Evolutionary conservation across 1,140 invertebrate genomes (phyloP), one percentile per base, ranked within the genome.

Genomic region (Philotrypesis tridentata): DNA sequence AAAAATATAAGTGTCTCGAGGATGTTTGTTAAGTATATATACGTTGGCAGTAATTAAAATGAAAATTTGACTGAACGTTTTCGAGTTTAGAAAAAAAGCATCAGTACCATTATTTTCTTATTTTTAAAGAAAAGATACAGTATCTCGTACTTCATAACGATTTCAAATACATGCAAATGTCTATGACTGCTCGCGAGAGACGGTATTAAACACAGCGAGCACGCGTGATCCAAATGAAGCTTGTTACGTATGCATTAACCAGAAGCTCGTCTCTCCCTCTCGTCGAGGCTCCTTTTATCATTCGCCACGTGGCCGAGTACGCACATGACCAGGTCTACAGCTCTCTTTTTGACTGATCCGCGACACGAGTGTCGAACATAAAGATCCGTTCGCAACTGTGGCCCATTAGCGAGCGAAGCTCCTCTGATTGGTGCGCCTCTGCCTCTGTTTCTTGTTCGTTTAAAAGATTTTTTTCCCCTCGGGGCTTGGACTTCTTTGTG

Each of bases 181-280:
- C n/a, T n/a, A n/a, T n/a, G n/a, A n/a, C n/a, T n/a, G n/a, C n/a
- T n/a, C n/a, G n/a, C n/a, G n/a, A n/a, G n/a, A n/a, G n/a, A n/a
- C n/a, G n/a, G n/a, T n/a, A n/a, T n/a, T n/a, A n/a, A n/a, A 9
- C 9, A 37, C 9, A 37, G 3, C 9, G 33, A 37, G 48, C 17
- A n/a, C 21, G 43, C 67, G 14, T 17, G 27, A 37, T 14, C 33
- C 12, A 75, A 75, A 61, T 29, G 55, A 75, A 75, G 48, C 72
- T 75, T 40, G 72, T 75, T 75, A 75, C 71, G n/a, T 75, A 75
- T 40, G n/a, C 37, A n/a, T 80, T 60, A 80, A 65, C 70, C 40
- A 73, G n/a, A n/a, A 80, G 33, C 70, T 74, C 61, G 23, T 74
- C 48, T 55, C 6, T 48, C 67, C 67, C 55, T 65, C n/a, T 40